Evolutionary conservation across 2,797 vertebrate genomes (phyloP), one percentile per base, ranked within the genome.

Genomic region (Sebastes itinus): DNA sequence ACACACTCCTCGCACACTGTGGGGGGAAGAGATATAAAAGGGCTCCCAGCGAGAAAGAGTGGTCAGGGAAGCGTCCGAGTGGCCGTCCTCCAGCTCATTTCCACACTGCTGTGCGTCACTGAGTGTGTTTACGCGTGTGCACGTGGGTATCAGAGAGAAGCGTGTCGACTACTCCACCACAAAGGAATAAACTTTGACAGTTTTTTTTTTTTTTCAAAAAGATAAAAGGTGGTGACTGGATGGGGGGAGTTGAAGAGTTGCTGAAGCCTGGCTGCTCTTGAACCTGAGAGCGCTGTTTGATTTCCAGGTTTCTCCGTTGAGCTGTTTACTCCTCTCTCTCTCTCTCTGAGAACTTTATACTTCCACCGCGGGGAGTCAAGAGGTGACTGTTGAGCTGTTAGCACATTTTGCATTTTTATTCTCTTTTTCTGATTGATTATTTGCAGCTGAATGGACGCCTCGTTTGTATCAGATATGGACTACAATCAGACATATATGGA

Each of bases 1-100:
- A 78, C 87, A 82, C 80, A 77, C 85, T 90, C 83, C 60, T 79
- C 54, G 28, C 84, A 88, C 86, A 38, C 83, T 54, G 86, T 81
- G 80, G 87, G 87, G 84, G 89, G 83, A 75, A 83, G 71, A 87
- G 85, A 88, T 93, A 95, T 95, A 96, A 94, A 94, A 92, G 92
- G 91, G 82, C 87, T 92, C 90, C 82, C 71, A 66, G 88, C 83
- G 90, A 91, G 87, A 77, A 79, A 78, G 74, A 83, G 85, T 10
- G 49, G 76, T 80, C 87, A 92, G 86, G 83, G 85, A 54, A 86
- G 69, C 77, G 70, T 91, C 84, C 14, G 75, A 83, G 61, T 65
- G 63, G 42, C 69, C 11, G 59, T 60, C 46, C 80, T 60, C 38
- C 80, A 52, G 76, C 72, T 83, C 70, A 38, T 66, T 85, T 80